Percentiles rank a stretch among this genome's conserved stretches.
Conservation (phyloP, 2,888 invertebrate species). For the Diaperis boleti region DNA sequence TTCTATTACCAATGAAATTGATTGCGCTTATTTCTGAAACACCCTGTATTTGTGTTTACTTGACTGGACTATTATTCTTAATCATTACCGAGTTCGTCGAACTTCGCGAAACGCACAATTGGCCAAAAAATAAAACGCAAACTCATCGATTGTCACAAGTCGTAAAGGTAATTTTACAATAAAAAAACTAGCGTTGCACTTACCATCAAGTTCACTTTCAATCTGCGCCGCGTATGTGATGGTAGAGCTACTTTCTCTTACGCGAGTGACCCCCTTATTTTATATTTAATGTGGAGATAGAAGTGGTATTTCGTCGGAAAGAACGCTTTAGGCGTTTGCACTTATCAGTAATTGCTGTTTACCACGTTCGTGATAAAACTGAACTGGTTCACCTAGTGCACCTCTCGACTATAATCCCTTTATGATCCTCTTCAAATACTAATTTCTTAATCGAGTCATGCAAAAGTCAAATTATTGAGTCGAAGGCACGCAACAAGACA, state of each 20-base stretch:
- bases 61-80: too few relatives aligned
- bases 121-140: too few relatives aligned
- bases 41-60: too few relatives aligned
- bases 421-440: not conserved
- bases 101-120: too few relatives aligned
- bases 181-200: not conserved
- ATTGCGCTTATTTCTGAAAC: too few relatives aligned
- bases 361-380: constrained; percentile 3
- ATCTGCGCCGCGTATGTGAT: not conserved
- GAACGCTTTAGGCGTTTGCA: not conserved
- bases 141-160: too few relatives aligned
- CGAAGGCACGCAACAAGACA: not conserved
- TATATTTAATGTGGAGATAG: not conserved
- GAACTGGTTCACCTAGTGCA: not conserved
- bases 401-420: not conserved
- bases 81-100: too few relatives aligned
- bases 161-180: too few relatives aligned
- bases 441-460: constrained; percentile 12
- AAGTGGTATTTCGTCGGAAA: not conserved
- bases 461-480: not conserved
- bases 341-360: not conserved
- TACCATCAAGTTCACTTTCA: constrained; percentile 5
- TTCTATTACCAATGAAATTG: too few relatives aligned
- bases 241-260: not conserved
- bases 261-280: not conserved